Conservation (phyloP, 2,797 vertebrate species). For the Malacoraja senta region DNA sequence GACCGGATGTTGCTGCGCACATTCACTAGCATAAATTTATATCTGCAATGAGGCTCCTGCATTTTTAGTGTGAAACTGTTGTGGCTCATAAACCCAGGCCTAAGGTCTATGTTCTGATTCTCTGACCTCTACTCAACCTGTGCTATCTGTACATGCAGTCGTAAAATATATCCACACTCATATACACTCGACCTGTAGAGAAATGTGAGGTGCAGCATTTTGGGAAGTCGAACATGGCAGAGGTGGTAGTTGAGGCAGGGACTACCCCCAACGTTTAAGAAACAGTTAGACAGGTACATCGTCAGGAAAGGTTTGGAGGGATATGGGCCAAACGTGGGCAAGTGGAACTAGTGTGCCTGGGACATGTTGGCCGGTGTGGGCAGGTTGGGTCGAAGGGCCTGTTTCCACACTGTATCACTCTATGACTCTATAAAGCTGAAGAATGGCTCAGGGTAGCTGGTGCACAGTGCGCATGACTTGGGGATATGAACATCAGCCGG, state of each 20-base stretch:
- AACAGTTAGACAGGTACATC: no score
- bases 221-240: no score
- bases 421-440: no score
- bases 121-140: background rate
- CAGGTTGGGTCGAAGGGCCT: no score
- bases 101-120: background rate
- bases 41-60: constrained; percentile 4
- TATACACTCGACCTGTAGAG: background rate
- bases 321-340: no score
- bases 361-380: no score
- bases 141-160: background rate
- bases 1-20: background rate
- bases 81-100: background rate
- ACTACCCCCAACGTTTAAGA: no score
- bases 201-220: no score
- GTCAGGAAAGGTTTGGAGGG: no score
- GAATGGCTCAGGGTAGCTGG: background rate
- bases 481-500: background rate
- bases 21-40: background rate
- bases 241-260: no score
- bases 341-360: no score
- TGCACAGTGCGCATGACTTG: background rate
- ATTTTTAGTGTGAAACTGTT: background rate
- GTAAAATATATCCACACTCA: background rate
- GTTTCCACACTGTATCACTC: no score